A percentile compares a stretch with the other conserved stretches of the same genome.
phyloP scores from a whole-genome alignment of 2,113 vertebrate species.

The Mellivora capensis region DNA sequence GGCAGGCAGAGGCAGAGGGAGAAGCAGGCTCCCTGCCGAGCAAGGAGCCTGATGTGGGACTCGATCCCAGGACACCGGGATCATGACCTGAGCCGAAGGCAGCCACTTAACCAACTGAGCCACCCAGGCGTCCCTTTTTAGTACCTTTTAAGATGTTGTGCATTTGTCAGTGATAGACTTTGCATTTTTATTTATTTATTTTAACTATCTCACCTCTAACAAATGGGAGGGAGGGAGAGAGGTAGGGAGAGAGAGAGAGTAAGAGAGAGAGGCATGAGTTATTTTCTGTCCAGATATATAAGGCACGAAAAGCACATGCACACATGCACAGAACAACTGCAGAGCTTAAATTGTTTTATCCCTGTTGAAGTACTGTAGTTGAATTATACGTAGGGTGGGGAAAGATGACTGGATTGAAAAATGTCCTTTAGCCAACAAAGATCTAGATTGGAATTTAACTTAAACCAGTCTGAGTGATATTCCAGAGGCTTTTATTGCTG shows the following conservation, averaged over 20 bases:
- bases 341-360: slow-evolving; percentile 57
- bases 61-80: too few relatives aligned
- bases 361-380: slow-evolving; percentile 62
- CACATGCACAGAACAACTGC: neutral
- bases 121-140: too few relatives aligned
- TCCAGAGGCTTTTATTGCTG: slow-evolving; percentile 67
- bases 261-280: neutral
- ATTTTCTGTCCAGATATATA: slow-evolving; percentile 15
- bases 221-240: neutral
- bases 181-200: neutral
- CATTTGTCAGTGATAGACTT: neutral
- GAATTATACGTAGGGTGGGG: slow-evolving; percentile 44
- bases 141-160: neutral
- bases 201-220: neutral
- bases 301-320: neutral
- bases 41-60: too few relatives aligned
- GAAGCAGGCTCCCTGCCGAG: too few relatives aligned
- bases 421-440: slow-evolving; percentile 68
- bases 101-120: too few relatives aligned
- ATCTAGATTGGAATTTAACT: slow-evolving; percentile 73
- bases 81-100: too few relatives aligned
- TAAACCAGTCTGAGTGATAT: slow-evolving; percentile 64
- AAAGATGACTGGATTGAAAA: slow-evolving; percentile 67
- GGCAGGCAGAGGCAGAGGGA: too few relatives aligned
- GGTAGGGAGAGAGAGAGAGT: neutral